These are phyloP conservation scores for Pocillopora verrucosa DNA, from an alignment of 64 coral and sea anemone species.

Conservation along the genomic window DNA sequence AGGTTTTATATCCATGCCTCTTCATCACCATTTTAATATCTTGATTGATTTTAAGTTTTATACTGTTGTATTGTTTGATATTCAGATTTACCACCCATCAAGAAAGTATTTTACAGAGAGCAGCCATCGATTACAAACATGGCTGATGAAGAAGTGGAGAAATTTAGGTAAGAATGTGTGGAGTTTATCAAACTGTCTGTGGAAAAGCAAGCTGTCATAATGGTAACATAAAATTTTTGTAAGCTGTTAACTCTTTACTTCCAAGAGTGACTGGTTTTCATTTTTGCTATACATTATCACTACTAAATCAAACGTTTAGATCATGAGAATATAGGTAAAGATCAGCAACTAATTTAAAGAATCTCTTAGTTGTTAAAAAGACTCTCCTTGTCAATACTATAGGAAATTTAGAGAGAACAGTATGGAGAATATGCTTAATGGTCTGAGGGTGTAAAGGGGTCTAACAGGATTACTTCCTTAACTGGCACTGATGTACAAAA, in stretches of 20 bases:
- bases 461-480: too few species aligned
- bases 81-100: conserved; percentile 65
- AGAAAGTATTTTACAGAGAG: conserved; percentile 88
- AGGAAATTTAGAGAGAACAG: too few species aligned
- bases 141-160: conserved; percentile 64
- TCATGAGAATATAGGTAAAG: too few species aligned
- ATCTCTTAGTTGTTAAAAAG: too few species aligned
- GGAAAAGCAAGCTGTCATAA: neutral
- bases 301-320: neutral
- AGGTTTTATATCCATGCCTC: too few species aligned
- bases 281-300: too few species aligned
- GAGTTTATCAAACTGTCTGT: neutral
- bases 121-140: conserved; percentile 54
- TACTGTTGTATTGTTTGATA: neutral
- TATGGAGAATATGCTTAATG: too few species aligned
- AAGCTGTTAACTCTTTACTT: too few species aligned
- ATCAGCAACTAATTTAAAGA: too few species aligned
- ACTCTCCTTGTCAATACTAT: too few species aligned
- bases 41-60: neutral
- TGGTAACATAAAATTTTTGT: neutral
- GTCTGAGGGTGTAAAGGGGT: too few species aligned
- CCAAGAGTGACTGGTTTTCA: neutral
- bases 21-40: neutral
- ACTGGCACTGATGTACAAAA: too few species aligned
- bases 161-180: conserved; percentile 61